These are phyloP conservation scores for Holothuria leucospilota DNA, from an alignment of 53 echinoderm and acorn worm genomes.

Conservation along the genomic window DNA sequence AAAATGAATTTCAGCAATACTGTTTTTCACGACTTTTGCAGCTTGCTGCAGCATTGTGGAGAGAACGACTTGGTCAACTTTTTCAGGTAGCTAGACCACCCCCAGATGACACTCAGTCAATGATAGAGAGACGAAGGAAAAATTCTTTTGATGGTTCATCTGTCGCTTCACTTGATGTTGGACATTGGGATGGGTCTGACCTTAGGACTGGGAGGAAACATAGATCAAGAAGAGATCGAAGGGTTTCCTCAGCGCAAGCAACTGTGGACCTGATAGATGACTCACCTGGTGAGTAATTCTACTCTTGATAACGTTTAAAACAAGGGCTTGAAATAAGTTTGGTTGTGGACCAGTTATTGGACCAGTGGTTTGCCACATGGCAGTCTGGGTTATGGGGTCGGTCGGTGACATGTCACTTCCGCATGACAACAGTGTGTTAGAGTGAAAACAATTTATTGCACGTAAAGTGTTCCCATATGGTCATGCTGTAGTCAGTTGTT, in stretches of 20 bases:
- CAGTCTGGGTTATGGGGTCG: too few relatives aligned
- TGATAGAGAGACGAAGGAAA: conserved; percentile 58
- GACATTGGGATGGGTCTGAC: conserved; percentile 66
- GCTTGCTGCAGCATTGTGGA: conserved; percentile 88
- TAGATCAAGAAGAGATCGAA: conserved; percentile 55
- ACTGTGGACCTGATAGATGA: conserved; percentile 55
- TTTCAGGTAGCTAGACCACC: conserved; percentile 52
- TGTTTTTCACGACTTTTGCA: conserved; percentile 9
- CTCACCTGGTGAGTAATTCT: too few relatives aligned
- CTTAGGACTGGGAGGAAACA: conserved; percentile 27
- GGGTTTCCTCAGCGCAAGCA: conserved; percentile 85
- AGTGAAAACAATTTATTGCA: too few relatives aligned
- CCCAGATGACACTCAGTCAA: conserved; percentile 76
- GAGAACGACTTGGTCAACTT: conserved; percentile 77
- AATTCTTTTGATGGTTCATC: conserved; percentile 76
- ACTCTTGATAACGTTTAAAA: too few relatives aligned
- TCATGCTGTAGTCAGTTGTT: too few relatives aligned
- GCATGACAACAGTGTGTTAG: too few relatives aligned
- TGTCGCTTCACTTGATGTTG: conserved; percentile 65
- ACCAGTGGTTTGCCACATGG: too few relatives aligned
- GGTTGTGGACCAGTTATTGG: too few relatives aligned
- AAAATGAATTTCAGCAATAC: too few relatives aligned
- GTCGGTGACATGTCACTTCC: too few relatives aligned
- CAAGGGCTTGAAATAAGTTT: too few relatives aligned
- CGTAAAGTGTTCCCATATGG: too few relatives aligned